These are phyloP conservation scores for Psettodes erumei DNA, from an alignment of 2,113 vertebrate species.

Conservation along the genomic window DNA sequence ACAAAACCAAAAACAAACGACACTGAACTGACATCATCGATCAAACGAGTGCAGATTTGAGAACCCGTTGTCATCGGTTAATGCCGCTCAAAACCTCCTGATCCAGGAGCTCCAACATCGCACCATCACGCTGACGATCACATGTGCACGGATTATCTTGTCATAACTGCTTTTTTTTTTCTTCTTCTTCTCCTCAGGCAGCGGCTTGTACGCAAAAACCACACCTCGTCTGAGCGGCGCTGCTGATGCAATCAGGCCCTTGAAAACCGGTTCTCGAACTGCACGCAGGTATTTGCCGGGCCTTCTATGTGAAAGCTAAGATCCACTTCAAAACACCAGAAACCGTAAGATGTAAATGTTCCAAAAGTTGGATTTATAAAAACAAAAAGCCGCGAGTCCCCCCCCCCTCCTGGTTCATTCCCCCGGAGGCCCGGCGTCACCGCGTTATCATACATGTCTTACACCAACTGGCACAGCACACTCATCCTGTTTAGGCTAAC, in stretches of 20 bases:
- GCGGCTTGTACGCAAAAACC: conserved; percentile 23
- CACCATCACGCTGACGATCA: not conserved
- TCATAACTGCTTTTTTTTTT: conserved; percentile 16
- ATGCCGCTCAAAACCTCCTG: not conserved
- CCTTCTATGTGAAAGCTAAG: not conserved
- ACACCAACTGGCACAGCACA: not conserved
- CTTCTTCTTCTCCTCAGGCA: too few relatives aligned
- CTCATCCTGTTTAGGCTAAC: conserved; percentile 37
- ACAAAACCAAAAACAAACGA: too few relatives aligned
- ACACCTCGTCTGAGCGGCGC: conserved; percentile 21
- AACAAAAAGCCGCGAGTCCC: not conserved
- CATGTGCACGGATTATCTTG: conserved; percentile 7
- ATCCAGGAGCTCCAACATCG: not conserved
- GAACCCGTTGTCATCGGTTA: not conserved
- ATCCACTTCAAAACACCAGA: not conserved
- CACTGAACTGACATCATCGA: too few relatives aligned
- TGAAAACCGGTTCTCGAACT: conserved; percentile 16
- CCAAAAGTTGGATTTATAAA: conserved; percentile 6
- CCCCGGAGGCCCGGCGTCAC: not conserved
- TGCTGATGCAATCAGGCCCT: conserved; percentile 33
- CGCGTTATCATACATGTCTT: not conserved
- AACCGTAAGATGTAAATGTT: not conserved
- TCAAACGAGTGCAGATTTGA: too few relatives aligned
- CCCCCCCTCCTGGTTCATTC: not conserved
- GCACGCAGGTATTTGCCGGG: not conserved